Evolutionary conservation across 53 echinoderm and acorn worm species (phyloP).

Genomic region (Paracentrotus lividus): DNA sequence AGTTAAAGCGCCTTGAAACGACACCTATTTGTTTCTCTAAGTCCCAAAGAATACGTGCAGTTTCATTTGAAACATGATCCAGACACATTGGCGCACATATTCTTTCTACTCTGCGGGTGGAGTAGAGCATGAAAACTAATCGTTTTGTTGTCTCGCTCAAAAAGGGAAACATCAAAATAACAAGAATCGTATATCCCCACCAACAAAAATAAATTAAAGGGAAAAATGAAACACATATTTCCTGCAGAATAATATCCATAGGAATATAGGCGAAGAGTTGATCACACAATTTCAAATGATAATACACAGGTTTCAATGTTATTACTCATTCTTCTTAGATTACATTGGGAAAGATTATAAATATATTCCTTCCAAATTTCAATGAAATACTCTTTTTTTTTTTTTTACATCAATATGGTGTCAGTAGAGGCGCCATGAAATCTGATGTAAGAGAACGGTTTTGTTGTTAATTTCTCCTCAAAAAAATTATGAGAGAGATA

Average conservation of each 20-base stretch:
- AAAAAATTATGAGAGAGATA: too few relatives aligned
- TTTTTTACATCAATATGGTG: too few relatives aligned
- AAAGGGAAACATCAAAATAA: conserved; percentile 17
- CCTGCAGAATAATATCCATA: not conserved
- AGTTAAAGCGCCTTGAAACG: conserved; percentile 39
- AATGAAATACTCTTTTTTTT: too few relatives aligned
- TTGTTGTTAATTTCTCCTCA: too few relatives aligned
- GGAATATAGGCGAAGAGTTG: not conserved
- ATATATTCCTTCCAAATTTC: not conserved
- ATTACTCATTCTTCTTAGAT: not conserved
- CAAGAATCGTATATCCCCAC: conserved; percentile 9
- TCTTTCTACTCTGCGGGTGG: conserved; percentile 38
- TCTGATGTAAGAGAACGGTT: too few relatives aligned
- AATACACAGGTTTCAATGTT: not conserved
- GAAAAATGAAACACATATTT: not conserved
- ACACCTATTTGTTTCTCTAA: conserved; percentile 45
- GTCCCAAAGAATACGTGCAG: conserved; percentile 16
- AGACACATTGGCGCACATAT: conserved; percentile 41
- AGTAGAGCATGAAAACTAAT: conserved; percentile 51
- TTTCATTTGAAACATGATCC: conserved; percentile 18
- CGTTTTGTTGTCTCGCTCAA: conserved; percentile 44
- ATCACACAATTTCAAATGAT: not conserved
- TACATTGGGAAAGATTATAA: not conserved
- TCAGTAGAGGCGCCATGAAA: too few relatives aligned
- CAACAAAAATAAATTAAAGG: too few relatives aligned